Evolutionary conservation across 1,140 invertebrate genomes (phyloP).

Genomic region (Xylocopa sonorina): DNA sequence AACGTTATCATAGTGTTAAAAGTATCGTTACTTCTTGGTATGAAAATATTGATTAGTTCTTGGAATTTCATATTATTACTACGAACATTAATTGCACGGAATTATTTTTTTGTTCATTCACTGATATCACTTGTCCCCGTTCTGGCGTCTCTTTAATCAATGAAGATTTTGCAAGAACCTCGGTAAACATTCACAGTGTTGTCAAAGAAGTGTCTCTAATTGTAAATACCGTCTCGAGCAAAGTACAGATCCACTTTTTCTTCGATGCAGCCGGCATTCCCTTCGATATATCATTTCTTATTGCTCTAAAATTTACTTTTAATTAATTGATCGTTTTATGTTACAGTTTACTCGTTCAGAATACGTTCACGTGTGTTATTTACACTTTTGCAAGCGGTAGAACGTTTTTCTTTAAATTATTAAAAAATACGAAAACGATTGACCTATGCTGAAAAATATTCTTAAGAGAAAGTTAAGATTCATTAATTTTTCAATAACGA

Average conservation of each 20-base stretch:
- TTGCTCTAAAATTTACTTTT: no score
- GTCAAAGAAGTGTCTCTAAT: not conserved
- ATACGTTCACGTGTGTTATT: no score
- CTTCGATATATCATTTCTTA: no score
- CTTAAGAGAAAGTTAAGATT: no score
- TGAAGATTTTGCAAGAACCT: slow-evolving; percentile 21
- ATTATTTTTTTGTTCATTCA: slow-evolving; percentile 5
- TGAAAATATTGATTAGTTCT: not conserved
- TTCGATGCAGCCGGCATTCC: not conserved
- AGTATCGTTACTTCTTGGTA: no score
- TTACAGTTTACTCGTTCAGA: no score
- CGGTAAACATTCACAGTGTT: not conserved
- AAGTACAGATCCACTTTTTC: not conserved
- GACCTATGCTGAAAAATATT: no score
- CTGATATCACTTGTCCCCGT: slow-evolving; percentile 2
- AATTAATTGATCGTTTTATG: no score
- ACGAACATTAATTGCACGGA: not conserved
- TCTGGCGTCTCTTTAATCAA: not conserved
- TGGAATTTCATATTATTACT: not conserved
- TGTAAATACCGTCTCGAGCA: not conserved
- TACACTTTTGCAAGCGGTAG: no score
- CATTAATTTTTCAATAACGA: no score
- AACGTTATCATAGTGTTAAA: not conserved
- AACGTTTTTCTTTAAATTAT: no score
- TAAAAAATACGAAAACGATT: no score